A percentile compares a stretch with the other conserved stretches of the same genome.
Conservation (phyloP, 2,888 invertebrate genomes). For the Exephanes ischioxanthus region DNA sequence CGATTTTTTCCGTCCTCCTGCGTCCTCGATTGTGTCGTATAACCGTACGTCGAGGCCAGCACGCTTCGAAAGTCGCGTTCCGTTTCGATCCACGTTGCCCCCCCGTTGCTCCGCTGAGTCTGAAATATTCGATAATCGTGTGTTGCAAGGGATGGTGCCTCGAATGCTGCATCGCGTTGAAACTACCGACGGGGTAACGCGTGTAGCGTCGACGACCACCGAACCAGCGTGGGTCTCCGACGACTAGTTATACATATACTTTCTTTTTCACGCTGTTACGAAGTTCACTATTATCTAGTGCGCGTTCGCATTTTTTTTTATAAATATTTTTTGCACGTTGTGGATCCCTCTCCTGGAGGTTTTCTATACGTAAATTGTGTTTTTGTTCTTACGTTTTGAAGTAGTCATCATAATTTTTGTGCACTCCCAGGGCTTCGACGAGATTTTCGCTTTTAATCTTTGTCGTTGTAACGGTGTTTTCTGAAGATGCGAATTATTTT, state of each 20-base stretch:
- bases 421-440: background rate
- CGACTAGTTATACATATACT: background rate
- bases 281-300: background rate
- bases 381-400: background rate
- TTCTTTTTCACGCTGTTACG: too few species aligned
- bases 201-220: constrained; percentile 31
- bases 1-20: constrained; percentile 40
- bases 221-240: constrained; percentile 5
- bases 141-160: background rate
- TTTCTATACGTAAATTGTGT: constrained; percentile 6
- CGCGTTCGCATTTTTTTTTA: background rate
- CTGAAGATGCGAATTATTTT: background rate
- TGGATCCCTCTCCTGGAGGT: background rate
- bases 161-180: constrained; percentile 13
- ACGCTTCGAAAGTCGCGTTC: background rate
- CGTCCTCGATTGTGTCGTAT: background rate
- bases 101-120: background rate
- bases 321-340: constrained; percentile 10
- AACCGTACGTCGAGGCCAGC: background rate
- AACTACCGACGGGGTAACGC: constrained; percentile 7
- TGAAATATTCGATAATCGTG: constrained; percentile 42
- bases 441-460: background rate
- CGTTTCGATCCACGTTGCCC: background rate
- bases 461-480: background rate
- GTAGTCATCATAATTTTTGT: background rate